phyloP scores from a whole-genome alignment of 2,888 invertebrate species.

The Adelphocoris suturalis region DNA sequence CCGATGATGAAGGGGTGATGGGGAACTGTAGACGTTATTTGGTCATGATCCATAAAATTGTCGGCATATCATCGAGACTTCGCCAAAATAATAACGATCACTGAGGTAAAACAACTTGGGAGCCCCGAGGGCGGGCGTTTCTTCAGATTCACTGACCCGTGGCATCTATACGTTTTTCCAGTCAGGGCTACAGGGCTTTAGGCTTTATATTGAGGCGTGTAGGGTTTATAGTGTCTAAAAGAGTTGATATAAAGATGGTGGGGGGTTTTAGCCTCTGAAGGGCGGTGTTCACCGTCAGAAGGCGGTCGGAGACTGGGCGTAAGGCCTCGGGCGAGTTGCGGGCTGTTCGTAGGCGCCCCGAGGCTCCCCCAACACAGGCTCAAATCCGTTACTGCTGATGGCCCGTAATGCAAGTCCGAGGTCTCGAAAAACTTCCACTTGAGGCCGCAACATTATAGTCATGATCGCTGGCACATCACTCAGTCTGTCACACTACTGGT shows the following conservation, averaged over 20 bases:
- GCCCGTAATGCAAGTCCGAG: conserved; percentile 41
- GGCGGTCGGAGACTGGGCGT: conserved; percentile 28
- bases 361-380: conserved; percentile 14
- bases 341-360: not conserved
- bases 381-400: conserved; percentile 49
- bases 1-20: not conserved
- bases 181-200: conserved; percentile 3
- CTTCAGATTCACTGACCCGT: conserved; percentile 31
- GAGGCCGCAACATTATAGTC: conserved; percentile 46
- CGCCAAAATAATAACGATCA: conserved; percentile 12
- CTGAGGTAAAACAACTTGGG: not conserved
- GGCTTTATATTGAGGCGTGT: conserved; percentile 23
- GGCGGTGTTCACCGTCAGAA: conserved; percentile 20
- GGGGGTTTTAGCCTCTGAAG: not conserved
- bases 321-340: not conserved
- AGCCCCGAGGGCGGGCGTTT: not conserved
- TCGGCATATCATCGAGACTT: conserved; percentile 20
- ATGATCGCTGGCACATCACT: conserved; percentile 45
- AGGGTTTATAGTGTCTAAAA: conserved; percentile 18
- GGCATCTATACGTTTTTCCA: conserved; percentile 3
- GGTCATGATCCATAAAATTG: conserved; percentile 12
- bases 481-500: conserved; percentile 47
- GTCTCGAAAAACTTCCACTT: conserved; percentile 3
- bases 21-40: not conserved
- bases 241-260: not conserved